Percentiles rank a stretch among this genome's conserved stretches.
Conservation (phyloP, 1,140 invertebrate species). For the Leptinotarsa texana region DNA sequence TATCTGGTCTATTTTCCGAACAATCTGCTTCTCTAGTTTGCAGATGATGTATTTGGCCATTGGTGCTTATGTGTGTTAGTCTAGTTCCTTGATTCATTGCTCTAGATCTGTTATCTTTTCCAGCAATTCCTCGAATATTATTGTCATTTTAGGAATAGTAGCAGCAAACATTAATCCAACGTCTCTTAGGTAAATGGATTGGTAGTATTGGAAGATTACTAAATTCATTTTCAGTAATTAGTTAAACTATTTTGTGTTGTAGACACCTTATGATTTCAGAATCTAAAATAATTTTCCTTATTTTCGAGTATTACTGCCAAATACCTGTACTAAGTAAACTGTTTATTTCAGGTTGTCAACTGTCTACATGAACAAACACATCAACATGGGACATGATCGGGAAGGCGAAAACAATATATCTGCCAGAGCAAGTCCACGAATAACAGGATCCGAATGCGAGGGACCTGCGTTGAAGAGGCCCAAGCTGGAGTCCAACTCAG, state of each 20-base stretch:
- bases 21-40: too few relatives aligned
- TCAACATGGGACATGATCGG: constrained; percentile 36
- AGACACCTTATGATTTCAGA: neutral
- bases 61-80: too few relatives aligned
- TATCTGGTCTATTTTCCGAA: too few relatives aligned
- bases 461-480: constrained; percentile 54
- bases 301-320: too few relatives aligned
- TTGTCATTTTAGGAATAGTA: too few relatives aligned
- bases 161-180: too few relatives aligned
- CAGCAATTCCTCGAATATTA: too few relatives aligned
- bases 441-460: constrained; percentile 40
- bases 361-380: constrained; percentile 45
- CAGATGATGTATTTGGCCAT: too few relatives aligned
- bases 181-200: neutral
- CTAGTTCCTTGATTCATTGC: too few relatives aligned
- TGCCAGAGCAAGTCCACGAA: constrained; percentile 39
- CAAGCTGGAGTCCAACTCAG: constrained; percentile 55
- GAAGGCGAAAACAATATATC: constrained; percentile 33
- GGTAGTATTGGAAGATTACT: neutral
- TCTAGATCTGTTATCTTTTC: too few relatives aligned
- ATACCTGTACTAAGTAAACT: neutral
- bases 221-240: too few relatives aligned
- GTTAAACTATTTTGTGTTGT: neutral
- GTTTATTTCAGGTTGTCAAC: constrained; percentile 44
- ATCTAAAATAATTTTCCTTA: too few relatives aligned